Evolutionary conservation across 2,113 vertebrate species (phyloP).

Genomic region (Suricata suricatta): DNA sequence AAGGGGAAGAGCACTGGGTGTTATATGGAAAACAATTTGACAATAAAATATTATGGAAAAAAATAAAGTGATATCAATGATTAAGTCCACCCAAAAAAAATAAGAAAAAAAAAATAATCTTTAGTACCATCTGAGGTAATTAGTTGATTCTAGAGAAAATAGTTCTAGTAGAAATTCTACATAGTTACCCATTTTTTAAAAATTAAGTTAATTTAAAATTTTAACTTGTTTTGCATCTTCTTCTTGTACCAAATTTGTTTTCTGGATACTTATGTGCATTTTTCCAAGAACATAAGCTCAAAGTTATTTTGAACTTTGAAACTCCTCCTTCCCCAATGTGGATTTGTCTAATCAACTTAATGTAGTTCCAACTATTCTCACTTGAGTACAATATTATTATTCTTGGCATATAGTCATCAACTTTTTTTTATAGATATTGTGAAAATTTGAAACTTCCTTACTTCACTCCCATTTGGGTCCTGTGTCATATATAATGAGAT

Average conservation of each 20-base stretch:
- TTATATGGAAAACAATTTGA: no score
- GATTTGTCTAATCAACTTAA: neutral
- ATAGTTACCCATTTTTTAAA: neutral
- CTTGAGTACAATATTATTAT: neutral
- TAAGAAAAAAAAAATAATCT: neutral
- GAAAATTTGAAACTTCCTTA: neutral
- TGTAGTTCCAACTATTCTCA: neutral
- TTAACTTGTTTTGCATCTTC: neutral
- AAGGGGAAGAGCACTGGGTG: no score
- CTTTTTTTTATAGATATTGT: neutral
- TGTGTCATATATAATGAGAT: neutral
- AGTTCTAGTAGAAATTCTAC: neutral
- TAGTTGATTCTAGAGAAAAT: slow-evolving; percentile 12
- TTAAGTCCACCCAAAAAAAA: no score
- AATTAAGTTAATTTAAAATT: neutral
- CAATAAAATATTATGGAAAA: no score
- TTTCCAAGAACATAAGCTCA: neutral
- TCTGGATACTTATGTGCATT: neutral
- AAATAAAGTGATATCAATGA: no score
- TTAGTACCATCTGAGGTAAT: neutral
- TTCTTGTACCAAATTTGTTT: neutral
- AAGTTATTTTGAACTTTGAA: neutral
- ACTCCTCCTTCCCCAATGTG: neutral
- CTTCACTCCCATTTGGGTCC: neutral
- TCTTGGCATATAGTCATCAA: neutral